Conservation (phyloP, 2,888 invertebrate genomes). For the Mythimna impura region DNA sequence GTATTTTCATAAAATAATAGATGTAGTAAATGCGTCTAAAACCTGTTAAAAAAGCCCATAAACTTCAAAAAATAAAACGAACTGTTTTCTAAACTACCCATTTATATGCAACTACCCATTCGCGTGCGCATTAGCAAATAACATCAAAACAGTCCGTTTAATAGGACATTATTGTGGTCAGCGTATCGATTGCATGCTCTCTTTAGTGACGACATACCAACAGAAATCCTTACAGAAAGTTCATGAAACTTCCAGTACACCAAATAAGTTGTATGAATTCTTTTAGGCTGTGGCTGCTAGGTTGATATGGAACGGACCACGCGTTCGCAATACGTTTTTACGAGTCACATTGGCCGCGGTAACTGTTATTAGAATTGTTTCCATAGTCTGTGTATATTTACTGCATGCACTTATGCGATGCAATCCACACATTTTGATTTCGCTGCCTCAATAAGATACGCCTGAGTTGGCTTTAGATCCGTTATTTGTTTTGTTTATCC, state of each 20-base stretch:
- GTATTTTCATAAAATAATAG: too few species aligned
- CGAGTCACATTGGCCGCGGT: constrained; percentile 76
- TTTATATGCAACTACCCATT: constrained; percentile 67
- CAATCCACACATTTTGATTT: constrained; percentile 56
- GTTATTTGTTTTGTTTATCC: constrained; percentile 31
- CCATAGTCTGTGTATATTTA: constrained; percentile 72
- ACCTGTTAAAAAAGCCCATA: not conserved
- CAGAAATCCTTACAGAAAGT: not conserved
- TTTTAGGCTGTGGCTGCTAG: constrained; percentile 39
- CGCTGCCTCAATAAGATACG: constrained; percentile 49
- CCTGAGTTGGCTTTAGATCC: constrained; percentile 40
- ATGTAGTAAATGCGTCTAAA: not conserved
- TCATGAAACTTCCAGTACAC: constrained; percentile 5
- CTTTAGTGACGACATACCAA: constrained; percentile 37
- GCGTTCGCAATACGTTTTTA: constrained; percentile 84
- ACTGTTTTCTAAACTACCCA: constrained; percentile 50
- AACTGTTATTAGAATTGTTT: constrained; percentile 82
- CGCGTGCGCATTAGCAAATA: constrained; percentile 74
- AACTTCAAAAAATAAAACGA: constrained; percentile 16
- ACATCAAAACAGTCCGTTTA: constrained; percentile 78
- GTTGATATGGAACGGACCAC: constrained; percentile 68
- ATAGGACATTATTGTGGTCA: constrained; percentile 80
- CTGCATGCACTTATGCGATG: constrained; percentile 74
- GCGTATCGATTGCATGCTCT: constrained; percentile 69
- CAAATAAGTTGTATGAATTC: not conserved